Conservation (phyloP, 2,113 vertebrate species). For the Callaeas wilsoni region DNA sequence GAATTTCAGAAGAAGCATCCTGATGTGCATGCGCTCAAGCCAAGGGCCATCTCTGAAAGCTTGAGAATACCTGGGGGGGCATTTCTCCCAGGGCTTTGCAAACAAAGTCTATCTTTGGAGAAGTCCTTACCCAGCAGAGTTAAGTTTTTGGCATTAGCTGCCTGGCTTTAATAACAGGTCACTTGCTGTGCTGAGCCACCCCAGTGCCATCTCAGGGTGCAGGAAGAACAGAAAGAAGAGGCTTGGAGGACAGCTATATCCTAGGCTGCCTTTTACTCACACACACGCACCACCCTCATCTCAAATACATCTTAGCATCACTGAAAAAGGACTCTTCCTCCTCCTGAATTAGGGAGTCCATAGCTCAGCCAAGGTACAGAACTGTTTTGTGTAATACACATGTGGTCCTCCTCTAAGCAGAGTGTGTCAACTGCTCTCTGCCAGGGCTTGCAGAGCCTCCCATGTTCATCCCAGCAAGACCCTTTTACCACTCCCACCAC, state of each 20-base stretch:
- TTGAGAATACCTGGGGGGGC: background rate
- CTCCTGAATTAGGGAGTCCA: background rate
- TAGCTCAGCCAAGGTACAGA: background rate
- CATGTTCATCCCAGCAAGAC: background rate
- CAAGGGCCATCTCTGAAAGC: background rate
- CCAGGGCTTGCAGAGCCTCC: background rate
- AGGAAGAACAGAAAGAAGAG: background rate
- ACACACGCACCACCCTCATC: background rate
- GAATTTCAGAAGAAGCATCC: background rate
- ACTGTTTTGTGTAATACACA: rapidly evolving
- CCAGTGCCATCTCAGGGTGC: background rate
- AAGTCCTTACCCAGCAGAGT: background rate
- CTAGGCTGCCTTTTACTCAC: background rate
- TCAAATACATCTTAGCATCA: background rate
- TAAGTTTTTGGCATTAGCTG: background rate
- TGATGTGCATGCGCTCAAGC: background rate
- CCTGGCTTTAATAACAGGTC: background rate
- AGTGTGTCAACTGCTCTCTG: background rate
- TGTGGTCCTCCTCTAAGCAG: background rate
- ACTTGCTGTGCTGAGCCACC: background rate
- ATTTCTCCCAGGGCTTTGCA: background rate
- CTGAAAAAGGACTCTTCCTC: background rate
- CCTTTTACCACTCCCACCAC: background rate
- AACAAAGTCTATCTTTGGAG: background rate
- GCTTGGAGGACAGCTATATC: background rate